These are phyloP conservation scores for Suricata suricatta DNA, from an alignment of 2,113 vertebrate genomes.

Conservation along the genomic window DNA sequence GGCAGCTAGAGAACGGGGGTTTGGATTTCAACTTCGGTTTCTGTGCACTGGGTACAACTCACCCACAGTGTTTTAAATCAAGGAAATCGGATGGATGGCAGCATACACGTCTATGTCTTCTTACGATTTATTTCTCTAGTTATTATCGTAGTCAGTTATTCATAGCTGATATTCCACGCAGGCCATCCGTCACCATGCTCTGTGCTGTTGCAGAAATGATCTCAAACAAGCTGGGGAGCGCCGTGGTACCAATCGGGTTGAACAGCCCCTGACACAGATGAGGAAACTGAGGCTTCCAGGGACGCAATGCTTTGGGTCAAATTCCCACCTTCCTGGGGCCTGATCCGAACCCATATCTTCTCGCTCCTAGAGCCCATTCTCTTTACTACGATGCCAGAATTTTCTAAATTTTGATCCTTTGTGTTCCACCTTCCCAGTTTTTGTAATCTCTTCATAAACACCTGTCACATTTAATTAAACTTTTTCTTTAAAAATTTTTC, in stretches of 20 bases:
- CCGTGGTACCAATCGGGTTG: neutral
- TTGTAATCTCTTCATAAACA: constrained; percentile 67
- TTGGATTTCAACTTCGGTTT: neutral
- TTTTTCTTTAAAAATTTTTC: neutral
- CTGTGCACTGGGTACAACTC: neutral
- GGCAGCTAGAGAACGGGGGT: neutral
- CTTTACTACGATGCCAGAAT: neutral
- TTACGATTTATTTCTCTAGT: neutral
- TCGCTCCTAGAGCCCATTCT: neutral
- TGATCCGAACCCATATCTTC: neutral
- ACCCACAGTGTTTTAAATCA: neutral
- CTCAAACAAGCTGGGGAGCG: neutral
- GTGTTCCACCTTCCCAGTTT: constrained; percentile 12
- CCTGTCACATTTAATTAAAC: constrained; percentile 27
- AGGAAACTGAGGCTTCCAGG: neutral
- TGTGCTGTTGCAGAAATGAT: neutral
- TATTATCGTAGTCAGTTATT: neutral
- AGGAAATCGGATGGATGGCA: neutral
- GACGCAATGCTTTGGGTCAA: neutral
- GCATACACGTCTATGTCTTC: neutral
- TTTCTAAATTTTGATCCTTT: constrained; percentile 55
- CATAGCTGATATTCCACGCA: neutral
- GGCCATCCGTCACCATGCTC: fast-evolving
- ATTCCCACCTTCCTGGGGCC: neutral
- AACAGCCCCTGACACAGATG: neutral